A percentile compares a stretch with the other conserved stretches of the same genome.
phyloP scores from a whole-genome alignment of 2,888 invertebrate species.

The Drosophila monieri region DNA sequence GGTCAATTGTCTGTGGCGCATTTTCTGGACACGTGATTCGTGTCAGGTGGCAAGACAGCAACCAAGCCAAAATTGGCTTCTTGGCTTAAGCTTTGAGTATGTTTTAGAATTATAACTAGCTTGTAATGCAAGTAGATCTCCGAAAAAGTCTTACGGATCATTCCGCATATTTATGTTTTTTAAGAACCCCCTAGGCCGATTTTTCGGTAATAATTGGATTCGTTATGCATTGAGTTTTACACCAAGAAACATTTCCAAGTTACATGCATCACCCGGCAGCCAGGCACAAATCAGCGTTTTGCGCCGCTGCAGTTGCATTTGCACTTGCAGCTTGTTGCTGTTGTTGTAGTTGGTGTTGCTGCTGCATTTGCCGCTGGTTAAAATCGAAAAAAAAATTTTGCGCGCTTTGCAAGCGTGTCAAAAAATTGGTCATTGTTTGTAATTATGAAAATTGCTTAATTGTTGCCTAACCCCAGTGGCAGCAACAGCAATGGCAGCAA shows the following conservation, averaged over 20 bases:
- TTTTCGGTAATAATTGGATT: neutral
- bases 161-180: neutral
- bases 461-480: constrained; percentile 73
- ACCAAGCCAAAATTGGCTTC: constrained; percentile 1
- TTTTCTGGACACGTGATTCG: constrained; percentile 70
- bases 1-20: constrained; percentile 55
- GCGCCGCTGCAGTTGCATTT: constrained; percentile 27
- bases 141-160: neutral
- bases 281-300: constrained; percentile 47
- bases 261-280: constrained; percentile 54
- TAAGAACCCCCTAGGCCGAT: neutral
- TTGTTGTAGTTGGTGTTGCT: constrained; percentile 11
- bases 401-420: constrained; percentile 77
- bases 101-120: neutral
- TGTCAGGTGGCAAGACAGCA: constrained; percentile 52
- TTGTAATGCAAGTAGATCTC: neutral
- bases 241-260: constrained; percentile 1
- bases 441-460: constrained; percentile 80
- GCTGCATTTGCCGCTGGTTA: constrained; percentile 71
- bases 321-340: constrained; percentile 28
- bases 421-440: constrained; percentile 80
- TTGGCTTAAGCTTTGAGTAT: neutral
- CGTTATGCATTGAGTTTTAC: neutral
- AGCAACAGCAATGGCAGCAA: constrained; percentile 45
- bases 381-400: constrained; percentile 66